Percentiles rank a stretch among this genome's conserved stretches.
These are phyloP conservation scores for Burhinus bistriatus DNA, from an alignment of 2,113 vertebrate species.

Conservation along the genomic window DNA sequence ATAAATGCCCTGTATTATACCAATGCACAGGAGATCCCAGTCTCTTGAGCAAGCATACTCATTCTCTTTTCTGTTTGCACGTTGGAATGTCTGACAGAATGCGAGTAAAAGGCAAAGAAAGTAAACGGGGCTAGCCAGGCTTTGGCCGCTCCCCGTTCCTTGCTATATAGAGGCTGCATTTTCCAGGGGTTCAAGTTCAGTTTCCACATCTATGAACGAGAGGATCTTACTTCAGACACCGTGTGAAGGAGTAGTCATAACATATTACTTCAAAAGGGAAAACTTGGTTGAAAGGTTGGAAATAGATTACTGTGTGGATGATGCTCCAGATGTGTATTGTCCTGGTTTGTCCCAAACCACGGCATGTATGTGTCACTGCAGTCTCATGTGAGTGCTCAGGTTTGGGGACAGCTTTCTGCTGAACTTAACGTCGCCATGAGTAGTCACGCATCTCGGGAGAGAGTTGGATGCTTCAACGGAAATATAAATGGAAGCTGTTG, in stretches of 20 bases:
- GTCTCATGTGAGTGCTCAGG: not conserved
- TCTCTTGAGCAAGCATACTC: not conserved
- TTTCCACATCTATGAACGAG: not conserved
- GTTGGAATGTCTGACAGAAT: not conserved
- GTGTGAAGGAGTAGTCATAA: not conserved
- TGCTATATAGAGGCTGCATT: not conserved
- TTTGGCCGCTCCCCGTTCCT: not conserved
- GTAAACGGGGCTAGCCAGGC: not conserved
- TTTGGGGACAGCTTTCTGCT: not conserved
- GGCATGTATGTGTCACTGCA: not conserved
- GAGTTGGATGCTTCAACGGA: not conserved
- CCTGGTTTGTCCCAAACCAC: too few relatives aligned
- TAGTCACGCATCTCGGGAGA: not conserved
- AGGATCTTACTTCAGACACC: not conserved
- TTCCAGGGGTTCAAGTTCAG: not conserved
- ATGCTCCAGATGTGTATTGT: rapidly evolving
- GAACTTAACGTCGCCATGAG: not conserved
- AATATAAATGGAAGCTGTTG: not conserved
- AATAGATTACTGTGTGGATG: not conserved
- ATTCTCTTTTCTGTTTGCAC: not conserved
- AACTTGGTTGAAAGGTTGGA: not conserved
- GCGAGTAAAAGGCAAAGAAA: not conserved
- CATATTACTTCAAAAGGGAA: not conserved
- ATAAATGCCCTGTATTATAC: not conserved
- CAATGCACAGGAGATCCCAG: rapidly evolving